Conservation (phyloP, 2,113 vertebrate genomes). For the Rhipidura dahli region DNA sequence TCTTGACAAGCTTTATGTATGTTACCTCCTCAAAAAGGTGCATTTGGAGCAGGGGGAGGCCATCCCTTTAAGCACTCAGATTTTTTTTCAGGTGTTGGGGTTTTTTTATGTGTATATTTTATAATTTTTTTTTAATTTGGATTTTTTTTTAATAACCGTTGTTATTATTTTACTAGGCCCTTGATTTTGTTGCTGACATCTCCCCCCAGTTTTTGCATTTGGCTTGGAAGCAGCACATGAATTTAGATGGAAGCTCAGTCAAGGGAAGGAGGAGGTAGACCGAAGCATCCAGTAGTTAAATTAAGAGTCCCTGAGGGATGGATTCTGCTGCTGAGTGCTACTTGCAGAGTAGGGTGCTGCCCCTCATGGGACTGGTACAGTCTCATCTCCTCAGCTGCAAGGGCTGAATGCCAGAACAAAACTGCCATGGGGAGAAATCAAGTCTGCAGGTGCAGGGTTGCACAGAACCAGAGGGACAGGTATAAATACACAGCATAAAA, state of each 20-base stretch:
- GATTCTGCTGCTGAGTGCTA: neutral
- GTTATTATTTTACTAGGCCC: neutral
- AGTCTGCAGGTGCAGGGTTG: neutral
- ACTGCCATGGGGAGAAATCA: neutral
- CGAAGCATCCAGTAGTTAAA: neutral
- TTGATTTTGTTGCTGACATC: neutral
- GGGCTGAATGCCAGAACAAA: neutral
- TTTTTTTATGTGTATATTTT: neutral
- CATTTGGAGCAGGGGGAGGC: neutral
- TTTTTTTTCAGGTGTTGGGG: neutral
- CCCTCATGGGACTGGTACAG: neutral
- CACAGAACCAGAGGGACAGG: neutral
- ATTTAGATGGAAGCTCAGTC: neutral
- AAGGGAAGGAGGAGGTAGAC: rapidly evolving
- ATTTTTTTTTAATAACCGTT: neutral
- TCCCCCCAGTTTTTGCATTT: neutral
- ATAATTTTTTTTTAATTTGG: rapidly evolving
- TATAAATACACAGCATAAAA: neutral
- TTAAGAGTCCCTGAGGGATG: neutral
- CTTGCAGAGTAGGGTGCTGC: neutral
- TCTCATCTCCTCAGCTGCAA: neutral
- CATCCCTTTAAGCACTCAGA: neutral
- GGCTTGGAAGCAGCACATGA: neutral
- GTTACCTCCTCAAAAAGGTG: constrained; percentile 54
- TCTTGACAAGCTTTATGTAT: constrained; percentile 20